phyloP scores from a whole-genome alignment of 2,888 invertebrate genomes.

The Hartigia nigra region DNA sequence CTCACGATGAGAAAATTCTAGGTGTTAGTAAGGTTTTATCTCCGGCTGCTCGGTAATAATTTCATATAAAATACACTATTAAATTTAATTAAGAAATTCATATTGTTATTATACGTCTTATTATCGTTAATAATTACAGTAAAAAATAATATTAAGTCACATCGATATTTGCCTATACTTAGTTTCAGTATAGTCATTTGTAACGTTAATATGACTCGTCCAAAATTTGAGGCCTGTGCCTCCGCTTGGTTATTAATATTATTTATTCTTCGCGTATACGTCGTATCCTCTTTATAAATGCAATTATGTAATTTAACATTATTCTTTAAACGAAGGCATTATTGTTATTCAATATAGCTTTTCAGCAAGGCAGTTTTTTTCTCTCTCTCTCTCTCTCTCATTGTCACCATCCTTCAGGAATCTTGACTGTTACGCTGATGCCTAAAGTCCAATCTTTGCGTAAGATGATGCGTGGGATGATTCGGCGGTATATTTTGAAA shows the following conservation, averaged over 20 bases:
- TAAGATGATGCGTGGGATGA: slow-evolving; percentile 48
- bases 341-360: not conserved
- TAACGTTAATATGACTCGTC: not conserved
- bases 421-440: slow-evolving; percentile 41
- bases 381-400: slow-evolving; percentile 6
- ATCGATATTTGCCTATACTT: not conserved
- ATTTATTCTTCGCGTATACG: slow-evolving; percentile 13
- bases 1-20: slow-evolving; percentile 58
- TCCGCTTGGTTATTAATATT: not conserved
- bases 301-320: slow-evolving; percentile 24
- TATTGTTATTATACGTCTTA: not conserved
- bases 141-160: not conserved
- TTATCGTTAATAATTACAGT: not conserved
- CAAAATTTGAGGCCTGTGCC: not conserved
- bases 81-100: not conserved
- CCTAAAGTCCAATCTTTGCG: slow-evolving; percentile 57
- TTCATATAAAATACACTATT: not conserved
- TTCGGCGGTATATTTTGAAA: slow-evolving; percentile 51
- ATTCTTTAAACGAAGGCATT: not conserved
- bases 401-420: slow-evolving; percentile 37
- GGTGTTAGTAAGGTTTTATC: slow-evolving; percentile 55
- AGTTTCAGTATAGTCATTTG: not conserved
- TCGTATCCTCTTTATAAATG: slow-evolving; percentile 34
- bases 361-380: slow-evolving; percentile 1
- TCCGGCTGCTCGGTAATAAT: slow-evolving; percentile 40